Base-by-base conservation (phyloP, 2,797 vertebrate genomes). In the Peromyscus attwateri region DNA sequence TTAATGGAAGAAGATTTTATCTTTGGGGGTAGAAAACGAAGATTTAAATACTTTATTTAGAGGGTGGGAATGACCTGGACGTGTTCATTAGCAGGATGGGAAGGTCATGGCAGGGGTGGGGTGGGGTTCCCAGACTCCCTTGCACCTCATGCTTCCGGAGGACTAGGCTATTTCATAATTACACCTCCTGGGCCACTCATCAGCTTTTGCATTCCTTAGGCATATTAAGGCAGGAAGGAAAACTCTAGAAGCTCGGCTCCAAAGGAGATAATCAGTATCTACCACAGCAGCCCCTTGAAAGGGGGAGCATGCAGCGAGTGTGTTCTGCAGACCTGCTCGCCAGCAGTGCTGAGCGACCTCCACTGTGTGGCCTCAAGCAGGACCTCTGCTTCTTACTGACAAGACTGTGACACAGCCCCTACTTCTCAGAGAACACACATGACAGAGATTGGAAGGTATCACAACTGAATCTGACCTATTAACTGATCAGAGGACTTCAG, bases 1-100 rank as follows among this genome's bases (percentile, higher is more conserved):
- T 96, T 68, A 94, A 64, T 70, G 66, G 21, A 89, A 77, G n/a
- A 75, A 34, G 40, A 81, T 46, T 87, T 37, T 88, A 60, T 57
- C 70, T 87, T 60, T 85, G 43, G 60, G n/a, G 6, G 17, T 83
- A 75, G 64, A 77, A 94, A 90, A 92, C 12, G 62, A 57, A 84
- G 60, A 96, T 16, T 77, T 91, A 88, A 89, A 77, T 70, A n/a
- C 27, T 85, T 85, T 77, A 73, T 37, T 73, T 62, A 29, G 60
- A 16, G 34, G 14, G 2, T 3, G 17, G 34, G 13, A 55, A 5
- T 75, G 71, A 83, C 29, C 23, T 80, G 70, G 3, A 91, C 14
- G 29, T n/a, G 37, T 9, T 40, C 17, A 37, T 37, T 23, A 87
- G 37, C n/a, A 92, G 60, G 17, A 70, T 6, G 17, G 17, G 19